phyloP scores from a whole-genome alignment of 2,888 invertebrate species.

The Parnassius smintheus region DNA sequence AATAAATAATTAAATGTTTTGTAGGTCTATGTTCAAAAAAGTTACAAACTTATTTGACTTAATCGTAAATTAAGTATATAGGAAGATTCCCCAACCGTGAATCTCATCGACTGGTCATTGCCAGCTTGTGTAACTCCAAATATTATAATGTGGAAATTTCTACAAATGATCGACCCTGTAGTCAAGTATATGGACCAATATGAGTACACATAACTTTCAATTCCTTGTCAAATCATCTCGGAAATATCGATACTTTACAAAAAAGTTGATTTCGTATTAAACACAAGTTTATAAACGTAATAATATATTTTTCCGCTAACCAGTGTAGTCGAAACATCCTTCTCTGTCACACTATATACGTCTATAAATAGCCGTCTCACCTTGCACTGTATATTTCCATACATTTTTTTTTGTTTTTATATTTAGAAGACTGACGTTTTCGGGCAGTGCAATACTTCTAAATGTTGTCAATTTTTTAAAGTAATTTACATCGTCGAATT shows the following conservation, averaged over 20 bases:
- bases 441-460: constrained; percentile 73
- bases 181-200: constrained; percentile 30
- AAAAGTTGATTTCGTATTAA: constrained; percentile 21
- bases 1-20: no score
- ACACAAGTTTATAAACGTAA: neutral
- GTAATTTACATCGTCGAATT: no score
- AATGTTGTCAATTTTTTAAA: constrained; percentile 11
- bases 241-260: constrained; percentile 23
- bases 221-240: constrained; percentile 12
- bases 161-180: constrained; percentile 9
- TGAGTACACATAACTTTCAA: constrained; percentile 16
- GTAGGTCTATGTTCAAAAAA: no score
- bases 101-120: no score
- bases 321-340: constrained; percentile 10
- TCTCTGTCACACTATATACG: constrained; percentile 10
- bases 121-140: no score
- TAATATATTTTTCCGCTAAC: constrained; percentile 6
- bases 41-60: no score
- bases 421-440: constrained; percentile 64
- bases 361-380: constrained; percentile 24
- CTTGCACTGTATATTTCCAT: constrained; percentile 35
- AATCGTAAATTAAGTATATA: no score
- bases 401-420: constrained; percentile 30
- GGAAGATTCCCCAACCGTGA: no score
- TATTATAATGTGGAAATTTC: no score